Percentiles rank a stretch among this genome's conserved stretches.
Evolutionary conservation across 2,888 invertebrate genomes (phyloP).

Genomic region (Ctenicera cuprea): DNA sequence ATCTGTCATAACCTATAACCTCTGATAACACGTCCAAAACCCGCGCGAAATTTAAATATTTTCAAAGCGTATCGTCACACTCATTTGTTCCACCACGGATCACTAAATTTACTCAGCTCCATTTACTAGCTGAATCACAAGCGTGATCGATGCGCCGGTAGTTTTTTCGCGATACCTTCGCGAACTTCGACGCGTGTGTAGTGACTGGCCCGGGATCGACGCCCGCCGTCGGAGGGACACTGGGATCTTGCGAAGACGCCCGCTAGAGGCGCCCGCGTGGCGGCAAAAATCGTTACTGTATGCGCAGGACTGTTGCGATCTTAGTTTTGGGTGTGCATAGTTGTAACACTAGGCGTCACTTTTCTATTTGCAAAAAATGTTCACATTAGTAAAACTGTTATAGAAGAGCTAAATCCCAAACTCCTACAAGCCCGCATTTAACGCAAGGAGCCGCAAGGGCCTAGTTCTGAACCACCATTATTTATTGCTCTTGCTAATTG

Average conservation of each 20-base stretch:
- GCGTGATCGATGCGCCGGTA: conserved; percentile 46
- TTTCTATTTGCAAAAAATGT: conserved; percentile 38
- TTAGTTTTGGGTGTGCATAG: conserved; percentile 54
- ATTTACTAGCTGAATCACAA: conserved; percentile 34
- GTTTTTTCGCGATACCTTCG: conserved; percentile 56
- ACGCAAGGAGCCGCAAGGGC: conserved; percentile 1
- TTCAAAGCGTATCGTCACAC: conserved; percentile 23
- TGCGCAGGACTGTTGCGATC: conserved; percentile 66
- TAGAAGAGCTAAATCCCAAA: neutral
- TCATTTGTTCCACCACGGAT: conserved; percentile 36
- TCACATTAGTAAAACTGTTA: neutral
- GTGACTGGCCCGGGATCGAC: conserved; percentile 68
- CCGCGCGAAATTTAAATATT: conserved; percentile 41
- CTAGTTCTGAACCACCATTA: conserved; percentile 15
- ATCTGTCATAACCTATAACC: conserved; percentile 22
- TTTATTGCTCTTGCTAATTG: conserved; percentile 27
- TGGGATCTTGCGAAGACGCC: conserved; percentile 64
- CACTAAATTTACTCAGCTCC: conserved; percentile 29
- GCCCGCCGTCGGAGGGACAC: conserved; percentile 70
- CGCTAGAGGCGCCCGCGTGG: conserved; percentile 64
- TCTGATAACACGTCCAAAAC: conserved; percentile 12
- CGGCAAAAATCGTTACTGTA: conserved; percentile 71
- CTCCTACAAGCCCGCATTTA: neutral
- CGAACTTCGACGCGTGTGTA: conserved; percentile 67
- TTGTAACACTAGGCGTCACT: conserved; percentile 43